Percentiles rank a stretch among this genome's conserved stretches.
Conservation (phyloP, 2,113 vertebrate species). For the Piprites chloris region DNA sequence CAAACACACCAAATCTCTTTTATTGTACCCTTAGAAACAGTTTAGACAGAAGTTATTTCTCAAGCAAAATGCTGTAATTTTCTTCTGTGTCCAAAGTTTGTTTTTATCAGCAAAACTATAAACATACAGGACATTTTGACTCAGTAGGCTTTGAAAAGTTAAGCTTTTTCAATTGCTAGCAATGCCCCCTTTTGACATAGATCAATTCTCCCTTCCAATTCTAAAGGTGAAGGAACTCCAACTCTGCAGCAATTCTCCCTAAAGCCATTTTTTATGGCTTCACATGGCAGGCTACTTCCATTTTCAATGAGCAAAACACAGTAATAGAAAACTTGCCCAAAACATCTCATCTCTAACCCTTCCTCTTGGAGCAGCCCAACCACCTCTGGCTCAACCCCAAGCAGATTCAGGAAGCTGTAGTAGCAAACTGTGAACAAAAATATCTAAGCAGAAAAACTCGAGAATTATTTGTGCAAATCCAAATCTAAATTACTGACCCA, state of each 20-base stretch:
- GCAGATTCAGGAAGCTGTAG: background rate
- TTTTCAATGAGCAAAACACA: background rate
- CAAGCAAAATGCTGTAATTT: background rate
- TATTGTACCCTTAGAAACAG: background rate
- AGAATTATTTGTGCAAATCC: background rate
- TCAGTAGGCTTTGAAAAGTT: background rate
- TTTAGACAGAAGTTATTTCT: background rate
- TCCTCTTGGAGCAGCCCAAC: accelerated
- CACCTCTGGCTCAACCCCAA: background rate
- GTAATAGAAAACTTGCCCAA: background rate
- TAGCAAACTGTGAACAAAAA: background rate
- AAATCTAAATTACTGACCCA: background rate
- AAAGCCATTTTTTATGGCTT: background rate
- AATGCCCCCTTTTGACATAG: background rate
- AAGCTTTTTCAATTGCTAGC: background rate
- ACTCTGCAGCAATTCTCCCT: background rate
- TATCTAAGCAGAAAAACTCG: background rate
- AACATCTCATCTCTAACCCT: background rate
- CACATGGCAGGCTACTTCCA: background rate
- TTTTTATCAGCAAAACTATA: background rate
- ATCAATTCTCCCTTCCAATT: background rate
- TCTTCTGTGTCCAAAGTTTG: background rate
- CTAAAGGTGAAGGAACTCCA: background rate
- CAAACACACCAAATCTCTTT: background rate
- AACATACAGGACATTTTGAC: background rate